A percentile compares a stretch with the other conserved stretches of the same genome.
Evolutionary conservation across 2,888 invertebrate species (phyloP).

Genomic region (Anodontia alba): DNA sequence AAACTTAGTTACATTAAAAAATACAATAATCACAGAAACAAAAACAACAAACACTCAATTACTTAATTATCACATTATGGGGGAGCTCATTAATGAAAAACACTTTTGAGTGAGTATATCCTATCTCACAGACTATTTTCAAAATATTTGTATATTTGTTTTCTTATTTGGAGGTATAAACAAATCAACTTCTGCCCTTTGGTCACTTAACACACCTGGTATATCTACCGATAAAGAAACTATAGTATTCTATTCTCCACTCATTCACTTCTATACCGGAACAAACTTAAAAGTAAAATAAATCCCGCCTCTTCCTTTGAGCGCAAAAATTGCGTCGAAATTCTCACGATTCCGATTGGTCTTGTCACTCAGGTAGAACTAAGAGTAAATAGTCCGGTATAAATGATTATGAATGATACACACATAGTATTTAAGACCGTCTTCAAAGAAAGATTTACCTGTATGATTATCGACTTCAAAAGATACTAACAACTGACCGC

Average conservation of each 20-base stretch:
- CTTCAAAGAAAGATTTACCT: slow-evolving; percentile 9
- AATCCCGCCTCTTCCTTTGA: slow-evolving; percentile 43
- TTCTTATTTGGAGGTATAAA: too few relatives aligned
- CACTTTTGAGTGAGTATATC: too few relatives aligned
- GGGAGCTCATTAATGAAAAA: too few relatives aligned
- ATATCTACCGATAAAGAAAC: neutral
- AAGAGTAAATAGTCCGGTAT: neutral
- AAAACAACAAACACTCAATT: too few relatives aligned
- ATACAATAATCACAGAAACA: too few relatives aligned
- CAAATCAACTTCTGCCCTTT: neutral
- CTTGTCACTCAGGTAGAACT: slow-evolving; percentile 4
- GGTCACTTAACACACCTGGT: neutral
- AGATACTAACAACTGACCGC: neutral
- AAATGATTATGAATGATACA: neutral
- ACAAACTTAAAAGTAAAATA: slow-evolving; percentile 8
- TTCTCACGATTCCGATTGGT: slow-evolving; percentile 42
- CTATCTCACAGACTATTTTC: too few relatives aligned
- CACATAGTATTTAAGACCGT: neutral
- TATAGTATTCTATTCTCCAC: neutral
- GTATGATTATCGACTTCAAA: slow-evolving; percentile 7
- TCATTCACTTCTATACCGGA: slow-evolving; percentile 1
- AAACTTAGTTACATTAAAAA: too few relatives aligned
- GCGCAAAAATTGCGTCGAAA: slow-evolving; percentile 30
- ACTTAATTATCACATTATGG: too few relatives aligned
- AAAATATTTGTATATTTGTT: too few relatives aligned